Conservation (phyloP, 2,797 vertebrate genomes). For the Petrocephalus sullivani region DNA sequence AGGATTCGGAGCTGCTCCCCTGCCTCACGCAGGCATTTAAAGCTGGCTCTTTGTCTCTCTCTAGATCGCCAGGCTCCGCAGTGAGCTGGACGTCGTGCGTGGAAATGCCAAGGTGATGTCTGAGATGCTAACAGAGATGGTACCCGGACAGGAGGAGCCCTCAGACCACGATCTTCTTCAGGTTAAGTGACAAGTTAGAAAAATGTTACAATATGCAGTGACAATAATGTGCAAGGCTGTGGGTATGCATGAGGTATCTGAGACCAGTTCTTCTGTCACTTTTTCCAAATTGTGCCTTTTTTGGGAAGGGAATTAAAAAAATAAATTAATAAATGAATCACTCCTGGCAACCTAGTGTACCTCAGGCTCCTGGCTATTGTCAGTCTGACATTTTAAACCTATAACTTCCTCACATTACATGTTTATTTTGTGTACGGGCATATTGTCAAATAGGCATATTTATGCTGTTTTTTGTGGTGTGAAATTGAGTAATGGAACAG, state of each 20-base stretch:
- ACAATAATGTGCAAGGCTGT: neutral
- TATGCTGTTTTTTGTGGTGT: neutral
- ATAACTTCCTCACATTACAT: neutral
- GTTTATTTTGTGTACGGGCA: neutral
- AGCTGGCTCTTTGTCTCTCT: neutral
- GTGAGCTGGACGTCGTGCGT: slow-evolving; percentile 90
- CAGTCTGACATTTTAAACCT: neutral
- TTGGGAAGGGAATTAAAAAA: neutral
- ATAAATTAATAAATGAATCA: neutral
- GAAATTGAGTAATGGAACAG: neutral
- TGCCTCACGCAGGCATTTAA: neutral
- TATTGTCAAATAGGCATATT: neutral
- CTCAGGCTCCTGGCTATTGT: neutral
- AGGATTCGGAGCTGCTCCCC: neutral
- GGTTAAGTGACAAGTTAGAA: slow-evolving; percentile 53
- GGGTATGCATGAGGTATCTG: neutral
- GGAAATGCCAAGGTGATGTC: slow-evolving; percentile 99
- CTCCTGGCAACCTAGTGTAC: neutral
- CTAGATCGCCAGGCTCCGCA: slow-evolving; percentile 86
- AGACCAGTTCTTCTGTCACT: neutral
- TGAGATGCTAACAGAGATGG: slow-evolving; percentile 97
- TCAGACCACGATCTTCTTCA: slow-evolving; percentile 92
- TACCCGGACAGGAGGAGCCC: slow-evolving; percentile 88
- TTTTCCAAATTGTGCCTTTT: neutral
- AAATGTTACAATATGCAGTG: neutral